Evolutionary conservation across 2,888 invertebrate genomes (phyloP).

Genomic region (Liopterus haemorrhoidalis): DNA sequence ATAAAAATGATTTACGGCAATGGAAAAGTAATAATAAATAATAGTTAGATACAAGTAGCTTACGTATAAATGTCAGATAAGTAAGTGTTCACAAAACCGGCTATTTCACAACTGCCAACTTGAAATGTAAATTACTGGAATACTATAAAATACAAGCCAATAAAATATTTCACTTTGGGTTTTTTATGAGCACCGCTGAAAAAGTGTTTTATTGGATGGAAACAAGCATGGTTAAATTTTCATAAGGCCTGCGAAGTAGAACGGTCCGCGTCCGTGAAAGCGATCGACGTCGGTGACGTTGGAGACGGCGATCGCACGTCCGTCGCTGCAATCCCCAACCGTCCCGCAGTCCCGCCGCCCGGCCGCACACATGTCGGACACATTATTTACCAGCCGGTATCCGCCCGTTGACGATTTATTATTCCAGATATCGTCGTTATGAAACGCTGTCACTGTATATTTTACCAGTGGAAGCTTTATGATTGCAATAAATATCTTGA

Average conservation of each 20-base stretch:
- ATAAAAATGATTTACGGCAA: conserved; percentile 39
- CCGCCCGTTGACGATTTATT: conserved; percentile 28
- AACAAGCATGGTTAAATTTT: too few relatives aligned
- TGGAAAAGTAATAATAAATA: conserved; percentile 41
- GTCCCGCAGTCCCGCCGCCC: too few relatives aligned
- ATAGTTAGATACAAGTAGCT: conserved; percentile 43
- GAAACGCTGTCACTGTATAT: conserved; percentile 40
- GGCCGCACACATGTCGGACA: conserved; percentile 7
- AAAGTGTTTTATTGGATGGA: too few relatives aligned
- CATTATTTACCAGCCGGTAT: conserved; percentile 14
- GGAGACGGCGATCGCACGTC: neutral
- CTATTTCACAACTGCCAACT: conserved; percentile 37
- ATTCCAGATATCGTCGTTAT: conserved; percentile 36
- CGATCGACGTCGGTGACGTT: neutral
- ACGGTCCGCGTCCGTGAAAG: too few relatives aligned
- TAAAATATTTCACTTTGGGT: conserved; percentile 19
- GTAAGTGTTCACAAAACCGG: conserved; percentile 37
- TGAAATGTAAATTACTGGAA: conserved; percentile 22
- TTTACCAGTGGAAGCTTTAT: conserved; percentile 44
- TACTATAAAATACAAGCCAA: conserved; percentile 21
- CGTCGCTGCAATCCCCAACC: too few relatives aligned
- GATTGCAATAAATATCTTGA: conserved; percentile 48
- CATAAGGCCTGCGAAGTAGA: too few relatives aligned
- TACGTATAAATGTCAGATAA: conserved; percentile 43
- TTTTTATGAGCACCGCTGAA: too few relatives aligned